Percentiles rank a stretch among this genome's conserved stretches.
Conservation (phyloP, 2,797 vertebrate species). For the Peromyscus nudipes region DNA sequence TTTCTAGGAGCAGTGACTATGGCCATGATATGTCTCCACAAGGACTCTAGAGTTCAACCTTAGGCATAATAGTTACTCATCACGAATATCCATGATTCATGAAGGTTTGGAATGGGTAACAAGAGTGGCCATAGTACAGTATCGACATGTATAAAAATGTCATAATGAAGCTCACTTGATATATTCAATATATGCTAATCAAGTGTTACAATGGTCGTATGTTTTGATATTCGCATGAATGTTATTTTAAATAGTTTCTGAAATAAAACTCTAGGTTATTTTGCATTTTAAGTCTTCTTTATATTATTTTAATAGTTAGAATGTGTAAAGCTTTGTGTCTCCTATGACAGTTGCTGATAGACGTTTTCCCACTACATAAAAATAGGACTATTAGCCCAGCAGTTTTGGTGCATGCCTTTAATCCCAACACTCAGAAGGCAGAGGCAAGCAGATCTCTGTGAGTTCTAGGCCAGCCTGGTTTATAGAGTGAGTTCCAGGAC, state of each 20-base stretch:
- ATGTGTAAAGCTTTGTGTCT: conserved; percentile 5
- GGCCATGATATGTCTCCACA: background rate
- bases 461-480: background rate
- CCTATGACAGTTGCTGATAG: background rate
- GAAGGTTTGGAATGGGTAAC: background rate
- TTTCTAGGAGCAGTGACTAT: background rate
- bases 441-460: background rate
- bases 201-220: background rate
- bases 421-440: background rate
- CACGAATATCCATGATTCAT: background rate
- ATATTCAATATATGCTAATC: background rate
- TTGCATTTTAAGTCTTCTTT: conserved; percentile 26
- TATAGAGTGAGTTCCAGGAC: background rate
- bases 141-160: background rate
- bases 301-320: conserved; percentile 38
- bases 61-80: conserved; percentile 13
- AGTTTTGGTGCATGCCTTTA: background rate
- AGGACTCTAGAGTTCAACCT: background rate
- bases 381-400: background rate
- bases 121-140: too few species aligned
- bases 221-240: conserved; percentile 17
- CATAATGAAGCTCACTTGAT: background rate
- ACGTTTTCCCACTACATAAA: conserved; percentile 41
- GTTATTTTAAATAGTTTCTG: conserved; percentile 54
- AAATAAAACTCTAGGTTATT: background rate